Conservation (phyloP, 2,113 vertebrate genomes). For the Ploceus nigricollis region DNA sequence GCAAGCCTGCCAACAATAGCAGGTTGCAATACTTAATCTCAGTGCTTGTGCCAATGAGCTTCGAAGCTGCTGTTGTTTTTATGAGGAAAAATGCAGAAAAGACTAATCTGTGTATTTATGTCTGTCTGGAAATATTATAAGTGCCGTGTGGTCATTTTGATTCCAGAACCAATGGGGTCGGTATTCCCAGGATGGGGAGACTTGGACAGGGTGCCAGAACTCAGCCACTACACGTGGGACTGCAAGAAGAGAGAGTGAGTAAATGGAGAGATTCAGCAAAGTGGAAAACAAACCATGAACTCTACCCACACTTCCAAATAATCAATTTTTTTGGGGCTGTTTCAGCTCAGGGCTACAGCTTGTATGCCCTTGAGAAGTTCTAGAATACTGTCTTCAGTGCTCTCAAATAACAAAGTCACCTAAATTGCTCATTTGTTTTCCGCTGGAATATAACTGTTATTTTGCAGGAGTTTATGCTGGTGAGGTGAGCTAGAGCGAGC, state of each 20-base stretch:
- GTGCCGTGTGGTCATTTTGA: constrained; percentile 65
- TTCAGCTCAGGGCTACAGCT: not conserved
- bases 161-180: constrained; percentile 63
- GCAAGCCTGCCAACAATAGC: constrained; percentile 76
- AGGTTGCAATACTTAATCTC: constrained; percentile 78
- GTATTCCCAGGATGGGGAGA: constrained; percentile 66
- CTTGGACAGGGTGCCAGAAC: constrained; percentile 8
- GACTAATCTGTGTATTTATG: constrained; percentile 79
- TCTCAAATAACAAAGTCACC: not conserved
- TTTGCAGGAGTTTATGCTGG: not conserved
- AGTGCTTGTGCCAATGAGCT: constrained; percentile 68
- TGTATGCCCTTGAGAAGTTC: not conserved
- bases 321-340: not conserved
- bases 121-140: constrained; percentile 78
- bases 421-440: not conserved
- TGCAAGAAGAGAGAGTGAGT: not conserved
- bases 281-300: not conserved
- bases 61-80: constrained; percentile 81
- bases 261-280: constrained; percentile 7
- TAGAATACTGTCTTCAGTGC: not conserved
- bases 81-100: constrained; percentile 79
- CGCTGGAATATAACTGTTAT: not conserved
- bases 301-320: not conserved
- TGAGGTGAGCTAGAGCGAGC: not conserved
- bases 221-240: not conserved